Conservation (phyloP, 2,888 invertebrate species). For the Yponomeuta evonymella region DNA sequence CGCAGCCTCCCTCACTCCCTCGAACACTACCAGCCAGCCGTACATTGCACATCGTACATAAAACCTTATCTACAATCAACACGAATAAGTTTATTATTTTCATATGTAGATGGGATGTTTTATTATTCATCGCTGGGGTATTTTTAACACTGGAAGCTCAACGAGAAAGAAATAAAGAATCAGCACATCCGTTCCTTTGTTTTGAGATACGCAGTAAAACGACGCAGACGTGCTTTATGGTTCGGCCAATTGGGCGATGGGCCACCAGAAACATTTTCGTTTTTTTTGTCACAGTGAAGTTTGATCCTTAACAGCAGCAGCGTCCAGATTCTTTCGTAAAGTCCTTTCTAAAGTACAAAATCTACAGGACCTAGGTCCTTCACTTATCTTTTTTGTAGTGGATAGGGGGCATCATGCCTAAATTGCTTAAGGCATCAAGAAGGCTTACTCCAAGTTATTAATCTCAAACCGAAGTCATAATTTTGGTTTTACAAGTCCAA, state of each 20-base stretch:
- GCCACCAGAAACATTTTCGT: no score
- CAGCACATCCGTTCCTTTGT: neutral
- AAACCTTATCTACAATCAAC: slow-evolving; percentile 1
- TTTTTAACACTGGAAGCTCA: neutral
- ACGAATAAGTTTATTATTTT: slow-evolving; percentile 2
- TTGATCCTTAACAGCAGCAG: no score
- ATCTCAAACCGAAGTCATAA: neutral
- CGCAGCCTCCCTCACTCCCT: slow-evolving; percentile 26
- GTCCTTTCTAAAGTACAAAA: no score
- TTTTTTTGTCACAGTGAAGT: no score
- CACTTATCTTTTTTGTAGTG: no score
- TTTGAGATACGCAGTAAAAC: neutral
- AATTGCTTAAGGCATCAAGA: no score
- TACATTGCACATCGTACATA: neutral
- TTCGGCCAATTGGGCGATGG: neutral
- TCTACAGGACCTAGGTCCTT: no score
- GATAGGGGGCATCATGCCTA: no score
- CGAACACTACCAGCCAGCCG: neutral
- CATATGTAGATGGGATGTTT: neutral
- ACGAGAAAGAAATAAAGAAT: neutral
- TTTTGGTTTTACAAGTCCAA: neutral
- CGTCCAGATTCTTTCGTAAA: no score
- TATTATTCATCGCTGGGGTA: neutral
- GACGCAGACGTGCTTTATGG: neutral
- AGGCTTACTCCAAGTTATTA: no score